phyloP scores from a whole-genome alignment of 2,888 invertebrate genomes.

The Tetanocera ferruginea region DNA sequence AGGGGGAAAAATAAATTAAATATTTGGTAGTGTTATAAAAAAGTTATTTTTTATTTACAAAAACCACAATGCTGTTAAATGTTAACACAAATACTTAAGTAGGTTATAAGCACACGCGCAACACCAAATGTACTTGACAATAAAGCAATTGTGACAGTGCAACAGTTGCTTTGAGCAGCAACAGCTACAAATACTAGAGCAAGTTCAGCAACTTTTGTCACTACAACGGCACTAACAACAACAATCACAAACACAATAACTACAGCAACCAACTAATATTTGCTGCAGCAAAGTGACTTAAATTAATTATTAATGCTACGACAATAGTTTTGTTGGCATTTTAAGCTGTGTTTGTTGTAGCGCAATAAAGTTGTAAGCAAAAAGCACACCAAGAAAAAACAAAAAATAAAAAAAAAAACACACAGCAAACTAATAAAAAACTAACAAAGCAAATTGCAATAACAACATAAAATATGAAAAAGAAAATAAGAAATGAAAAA shows the following conservation, averaged over 20 bases:
- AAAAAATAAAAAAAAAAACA: background rate
- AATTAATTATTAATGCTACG: background rate
- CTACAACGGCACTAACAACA: background rate
- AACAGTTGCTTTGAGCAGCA: too few species aligned
- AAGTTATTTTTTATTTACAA: too few species aligned
- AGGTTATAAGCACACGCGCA: too few species aligned
- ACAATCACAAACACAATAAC: background rate
- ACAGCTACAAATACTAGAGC: too few species aligned
- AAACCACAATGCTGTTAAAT: too few species aligned
- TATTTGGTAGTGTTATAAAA: too few species aligned
- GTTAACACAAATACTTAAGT: too few species aligned
- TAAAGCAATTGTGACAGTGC: too few species aligned
- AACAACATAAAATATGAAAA: background rate
- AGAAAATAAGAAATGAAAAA: background rate
- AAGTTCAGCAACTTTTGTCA: too few species aligned
- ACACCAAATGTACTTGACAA: too few species aligned
- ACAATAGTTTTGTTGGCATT: slow-evolving; percentile 2
- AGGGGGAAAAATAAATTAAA: too few species aligned
- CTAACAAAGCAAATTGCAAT: background rate
- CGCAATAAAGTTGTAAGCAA: background rate
- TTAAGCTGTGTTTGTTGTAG: background rate
- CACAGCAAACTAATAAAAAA: background rate
- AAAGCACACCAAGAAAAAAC: background rate
- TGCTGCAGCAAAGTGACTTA: background rate
- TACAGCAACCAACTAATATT: background rate